Conservation (phyloP, 2,113 vertebrate genomes). For the Hemicordylus capensis region DNA sequence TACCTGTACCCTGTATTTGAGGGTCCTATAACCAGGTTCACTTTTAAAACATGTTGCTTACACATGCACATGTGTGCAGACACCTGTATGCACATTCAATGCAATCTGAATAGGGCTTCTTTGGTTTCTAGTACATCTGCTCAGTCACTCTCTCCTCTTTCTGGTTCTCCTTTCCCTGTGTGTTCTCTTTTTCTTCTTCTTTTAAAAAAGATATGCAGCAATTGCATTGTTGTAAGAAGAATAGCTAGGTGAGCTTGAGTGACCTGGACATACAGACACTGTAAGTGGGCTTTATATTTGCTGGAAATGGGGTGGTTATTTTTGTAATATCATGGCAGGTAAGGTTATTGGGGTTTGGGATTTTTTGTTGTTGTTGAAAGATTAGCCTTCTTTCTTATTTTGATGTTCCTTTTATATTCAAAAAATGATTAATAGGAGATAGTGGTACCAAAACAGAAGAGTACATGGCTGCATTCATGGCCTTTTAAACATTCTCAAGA, state of each 20-base stretch:
- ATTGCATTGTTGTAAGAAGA: neutral
- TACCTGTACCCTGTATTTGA: too few relatives aligned
- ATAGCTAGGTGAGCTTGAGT: neutral
- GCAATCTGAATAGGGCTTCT: too few relatives aligned
- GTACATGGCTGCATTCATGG: neutral
- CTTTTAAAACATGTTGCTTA: too few relatives aligned
- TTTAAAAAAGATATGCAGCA: neutral
- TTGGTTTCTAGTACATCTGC: neutral
- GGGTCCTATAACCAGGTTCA: too few relatives aligned
- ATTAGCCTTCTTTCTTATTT: neutral
- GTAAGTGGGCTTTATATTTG: neutral
- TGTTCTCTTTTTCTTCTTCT: neutral
- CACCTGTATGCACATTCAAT: too few relatives aligned
- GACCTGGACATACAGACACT: neutral
- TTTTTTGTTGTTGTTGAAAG: neutral
- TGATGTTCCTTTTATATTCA: neutral
- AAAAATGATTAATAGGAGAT: neutral
- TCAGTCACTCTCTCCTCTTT: neutral
- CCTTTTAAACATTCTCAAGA: neutral
- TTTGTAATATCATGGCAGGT: neutral
- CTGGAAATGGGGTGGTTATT: neutral
- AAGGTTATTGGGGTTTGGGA: too few relatives aligned
- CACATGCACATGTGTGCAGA: too few relatives aligned
- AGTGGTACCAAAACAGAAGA: neutral
- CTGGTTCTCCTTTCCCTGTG: neutral